phyloP scores from a whole-genome alignment of 2,113 vertebrate genomes.

The Protobothrops mucrosquamatus region DNA sequence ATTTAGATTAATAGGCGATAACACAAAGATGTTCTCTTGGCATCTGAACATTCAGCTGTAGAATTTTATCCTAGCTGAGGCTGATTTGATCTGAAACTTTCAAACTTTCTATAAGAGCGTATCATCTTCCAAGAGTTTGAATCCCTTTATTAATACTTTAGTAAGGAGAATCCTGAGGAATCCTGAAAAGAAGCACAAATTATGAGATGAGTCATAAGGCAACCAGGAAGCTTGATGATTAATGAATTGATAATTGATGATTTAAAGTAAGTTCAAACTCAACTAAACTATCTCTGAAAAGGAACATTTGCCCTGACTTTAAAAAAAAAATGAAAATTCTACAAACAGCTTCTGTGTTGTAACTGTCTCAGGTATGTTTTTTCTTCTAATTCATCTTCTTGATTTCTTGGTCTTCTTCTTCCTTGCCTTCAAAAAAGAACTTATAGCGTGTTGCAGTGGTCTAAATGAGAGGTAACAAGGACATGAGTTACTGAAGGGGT shows the following conservation, averaged over 20 bases:
- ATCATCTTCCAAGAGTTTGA: background rate
- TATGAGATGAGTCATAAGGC: background rate
- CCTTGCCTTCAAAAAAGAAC: too few species aligned
- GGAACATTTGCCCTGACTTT: too few species aligned
- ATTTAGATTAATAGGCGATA: background rate
- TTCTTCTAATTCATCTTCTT: too few species aligned
- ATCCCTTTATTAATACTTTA: background rate
- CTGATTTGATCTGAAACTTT: background rate
- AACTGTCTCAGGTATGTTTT: too few species aligned
- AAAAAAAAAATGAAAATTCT: too few species aligned
- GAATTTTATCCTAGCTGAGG: too few species aligned
- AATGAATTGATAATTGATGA: background rate
- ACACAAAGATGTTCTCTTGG: background rate
- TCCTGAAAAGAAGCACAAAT: background rate
- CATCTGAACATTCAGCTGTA: background rate
- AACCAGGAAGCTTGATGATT: background rate
- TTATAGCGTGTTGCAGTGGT: too few species aligned
- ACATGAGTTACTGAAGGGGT: too few species aligned
- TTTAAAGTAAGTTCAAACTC: background rate
- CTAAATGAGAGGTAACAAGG: too few species aligned
- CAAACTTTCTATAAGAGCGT: background rate
- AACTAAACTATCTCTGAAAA: too few species aligned
- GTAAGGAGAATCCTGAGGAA: background rate
- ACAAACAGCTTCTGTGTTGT: too few species aligned
- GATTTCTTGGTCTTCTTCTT: too few species aligned